Base-by-base conservation (phyloP, 2,113 vertebrate genomes). In the Phaethornis superciliosus region DNA sequence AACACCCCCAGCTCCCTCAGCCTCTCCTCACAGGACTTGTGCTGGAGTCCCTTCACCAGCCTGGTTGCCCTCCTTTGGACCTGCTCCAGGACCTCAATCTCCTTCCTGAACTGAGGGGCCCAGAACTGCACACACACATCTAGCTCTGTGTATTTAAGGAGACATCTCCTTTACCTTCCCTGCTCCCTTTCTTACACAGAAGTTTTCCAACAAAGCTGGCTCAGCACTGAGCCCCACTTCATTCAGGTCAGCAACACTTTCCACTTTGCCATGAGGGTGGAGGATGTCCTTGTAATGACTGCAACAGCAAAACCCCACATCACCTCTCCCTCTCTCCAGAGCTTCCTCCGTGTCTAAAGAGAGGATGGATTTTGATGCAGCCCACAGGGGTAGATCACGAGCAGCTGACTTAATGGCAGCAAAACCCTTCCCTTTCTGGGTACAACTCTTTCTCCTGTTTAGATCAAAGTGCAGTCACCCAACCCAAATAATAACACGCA, bases 151-250 rank as follows among this genome's bases (percentile, higher is more conserved):
- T 27, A 7, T 44, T 64, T 49, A 64, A 56, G 44, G 17, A 81
- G 27, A 30, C 9, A 62, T 6, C 16, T 44, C 65, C 26, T 19
- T 35, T 20, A 55, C 18, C 30, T 12, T 80, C 58, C 22, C 55
- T 21, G 5, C 40, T 69, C 27, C 19, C 23, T 47, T 68, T 90
- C 40, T 71, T 26, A 20, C 3, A 72, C 6, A 4, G 7, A 20
- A 64, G 28, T 28, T 83, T 86, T 68, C 80, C 44, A 54, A 5
- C 28, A 82, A 19, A 76, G 64, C 28, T 76, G 33, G 13, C 15
- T 70, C 5, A 35, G 54, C 2, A 1, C 27, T 9, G 12, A 64
- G 35, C 40, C 42, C 13, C 0, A 0, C 16, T 81, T 62, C 19
- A 13, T 28, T 46, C 49, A 9, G 46, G 17, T 47, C 81, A 64